A percentile compares a stretch with the other conserved stretches of the same genome.
Conservation (phyloP, 1,140 invertebrate genomes). For the Hylyphantes graminicola region DNA sequence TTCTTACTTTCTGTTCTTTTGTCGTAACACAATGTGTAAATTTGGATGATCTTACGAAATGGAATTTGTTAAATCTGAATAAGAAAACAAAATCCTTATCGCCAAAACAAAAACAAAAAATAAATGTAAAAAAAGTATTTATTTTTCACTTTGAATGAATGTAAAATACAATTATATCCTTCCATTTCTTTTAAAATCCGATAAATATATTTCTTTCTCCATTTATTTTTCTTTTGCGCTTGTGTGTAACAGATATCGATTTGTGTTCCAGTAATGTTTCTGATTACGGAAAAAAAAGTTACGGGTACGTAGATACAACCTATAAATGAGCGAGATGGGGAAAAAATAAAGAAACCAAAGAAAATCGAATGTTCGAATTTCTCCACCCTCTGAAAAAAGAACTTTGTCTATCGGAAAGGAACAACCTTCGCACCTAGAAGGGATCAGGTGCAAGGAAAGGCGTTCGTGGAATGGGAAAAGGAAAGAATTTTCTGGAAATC, state of each 20-base stretch:
- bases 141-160: too few relatives aligned
- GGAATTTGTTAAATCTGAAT: too few relatives aligned
- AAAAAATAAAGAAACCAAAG: slow-evolving; percentile 16
- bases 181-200: too few relatives aligned
- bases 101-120: too few relatives aligned
- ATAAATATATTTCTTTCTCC: too few relatives aligned
- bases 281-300: neutral
- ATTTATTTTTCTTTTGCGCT: neutral
- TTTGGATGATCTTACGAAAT: too few relatives aligned
- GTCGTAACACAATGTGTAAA: too few relatives aligned
- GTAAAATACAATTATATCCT: too few relatives aligned
- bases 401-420: slow-evolving; percentile 26
- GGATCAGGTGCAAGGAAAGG: slow-evolving; percentile 44
- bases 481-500: slow-evolving; percentile 13
- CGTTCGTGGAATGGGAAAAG: neutral
- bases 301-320: neutral
- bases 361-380: slow-evolving; percentile 51
- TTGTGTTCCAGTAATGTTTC: neutral
- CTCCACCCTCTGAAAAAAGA: slow-evolving; percentile 28
- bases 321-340: neutral
- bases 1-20: too few relatives aligned
- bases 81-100: too few relatives aligned
- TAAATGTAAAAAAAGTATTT: too few relatives aligned
- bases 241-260: neutral
- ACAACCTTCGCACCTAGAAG: slow-evolving; percentile 36